Percentiles rank a stretch among this genome's conserved stretches.
phyloP scores from a whole-genome alignment of 2,888 invertebrate genomes.

The Mimas tiliae region DNA sequence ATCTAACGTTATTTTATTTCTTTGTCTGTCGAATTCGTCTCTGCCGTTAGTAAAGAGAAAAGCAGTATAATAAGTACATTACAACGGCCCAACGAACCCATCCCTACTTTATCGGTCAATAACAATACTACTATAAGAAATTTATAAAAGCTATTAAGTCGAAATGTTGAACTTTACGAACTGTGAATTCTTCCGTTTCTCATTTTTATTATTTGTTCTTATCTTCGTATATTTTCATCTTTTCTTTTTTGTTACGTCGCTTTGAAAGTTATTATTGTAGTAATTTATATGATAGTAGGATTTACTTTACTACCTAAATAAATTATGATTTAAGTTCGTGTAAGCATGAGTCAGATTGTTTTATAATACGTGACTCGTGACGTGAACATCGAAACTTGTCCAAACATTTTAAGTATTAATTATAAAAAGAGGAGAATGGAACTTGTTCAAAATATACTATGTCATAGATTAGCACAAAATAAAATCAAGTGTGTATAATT shows the following conservation, averaged over 20 bases:
- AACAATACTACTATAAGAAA: constrained; percentile 55
- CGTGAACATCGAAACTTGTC: no score
- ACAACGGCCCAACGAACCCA: constrained; percentile 61
- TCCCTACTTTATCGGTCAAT: constrained; percentile 63
- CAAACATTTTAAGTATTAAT: no score
- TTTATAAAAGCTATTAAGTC: constrained; percentile 64
- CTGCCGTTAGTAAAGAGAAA: constrained; percentile 45
- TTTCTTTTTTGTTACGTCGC: not conserved
- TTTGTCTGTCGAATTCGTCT: constrained; percentile 27
- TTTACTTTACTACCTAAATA: no score
- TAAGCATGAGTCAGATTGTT: no score
- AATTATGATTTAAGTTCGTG: no score
- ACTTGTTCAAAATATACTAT: no score
- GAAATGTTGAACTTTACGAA: constrained; percentile 61
- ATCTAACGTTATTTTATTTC: no score
- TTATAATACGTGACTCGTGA: no score
- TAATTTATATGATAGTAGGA: not conserved
- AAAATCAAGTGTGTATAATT: no score
- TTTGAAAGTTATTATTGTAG: not conserved
- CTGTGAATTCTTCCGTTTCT: constrained; percentile 55
- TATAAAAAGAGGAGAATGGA: no score
- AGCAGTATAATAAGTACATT: constrained; percentile 68
- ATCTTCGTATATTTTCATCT: constrained; percentile 13
- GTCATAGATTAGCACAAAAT: no score
- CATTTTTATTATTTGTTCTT: constrained; percentile 41